These are phyloP conservation scores for Zaprionus inermis DNA, from an alignment of 1,140 invertebrate genomes.

Conservation along the genomic window DNA sequence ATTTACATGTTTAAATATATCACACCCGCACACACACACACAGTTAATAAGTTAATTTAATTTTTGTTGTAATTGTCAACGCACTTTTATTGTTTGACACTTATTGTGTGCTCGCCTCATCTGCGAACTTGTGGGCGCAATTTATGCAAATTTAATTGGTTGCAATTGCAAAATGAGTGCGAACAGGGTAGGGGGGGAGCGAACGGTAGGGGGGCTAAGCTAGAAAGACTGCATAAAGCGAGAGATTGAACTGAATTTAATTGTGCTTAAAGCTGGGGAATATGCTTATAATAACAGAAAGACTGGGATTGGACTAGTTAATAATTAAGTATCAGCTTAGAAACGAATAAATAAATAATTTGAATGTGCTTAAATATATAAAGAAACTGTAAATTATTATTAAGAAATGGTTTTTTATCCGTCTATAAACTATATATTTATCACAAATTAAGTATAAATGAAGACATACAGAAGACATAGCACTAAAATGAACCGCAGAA, in stretches of 20 bases:
- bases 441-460: not conserved
- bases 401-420: not conserved
- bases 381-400: too few species aligned
- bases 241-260: conserved; percentile 4
- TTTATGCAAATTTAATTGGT: conserved; percentile 81
- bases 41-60: conserved; percentile 81
- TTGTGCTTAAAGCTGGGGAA: not conserved
- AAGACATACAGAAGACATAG: too few species aligned
- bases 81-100: conserved; percentile 75
- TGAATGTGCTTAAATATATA: too few species aligned
- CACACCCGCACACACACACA: conserved; percentile 19
- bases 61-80: conserved; percentile 78
- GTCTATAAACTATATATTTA: not conserved
- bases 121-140: conserved; percentile 35
- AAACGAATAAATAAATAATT: not conserved
- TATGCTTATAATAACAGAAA: not conserved
- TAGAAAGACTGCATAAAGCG: not conserved
- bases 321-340: not conserved
- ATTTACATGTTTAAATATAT: conserved; percentile 59
- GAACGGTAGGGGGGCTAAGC: not conserved
- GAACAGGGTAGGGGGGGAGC: not conserved
- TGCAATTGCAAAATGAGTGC: conserved; percentile 50
- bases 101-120: conserved; percentile 35
- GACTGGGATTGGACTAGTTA: not conserved
- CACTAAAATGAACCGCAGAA: not conserved